Conservation (phyloP, 2,888 invertebrate species). For the Drepanosiphum platanoidis region DNA sequence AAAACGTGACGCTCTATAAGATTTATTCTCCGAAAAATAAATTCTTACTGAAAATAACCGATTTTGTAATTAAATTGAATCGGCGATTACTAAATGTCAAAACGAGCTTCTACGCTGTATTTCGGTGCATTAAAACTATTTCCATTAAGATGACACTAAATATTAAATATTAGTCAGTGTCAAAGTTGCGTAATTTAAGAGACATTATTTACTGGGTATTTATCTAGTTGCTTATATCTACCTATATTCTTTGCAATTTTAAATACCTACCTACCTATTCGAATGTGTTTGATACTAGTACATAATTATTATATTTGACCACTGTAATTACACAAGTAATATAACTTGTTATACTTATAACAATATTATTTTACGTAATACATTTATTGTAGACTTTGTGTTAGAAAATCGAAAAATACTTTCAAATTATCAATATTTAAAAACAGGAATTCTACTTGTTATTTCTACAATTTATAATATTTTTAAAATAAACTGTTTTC, state of each 20-base stretch:
- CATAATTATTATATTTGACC: background rate
- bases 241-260: background rate
- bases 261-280: too few species aligned
- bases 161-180: background rate
- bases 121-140: background rate
- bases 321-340: too few species aligned
- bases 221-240: background rate
- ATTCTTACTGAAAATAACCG: background rate
- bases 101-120: background rate
- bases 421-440: too few species aligned
- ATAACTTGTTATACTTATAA: too few species aligned
- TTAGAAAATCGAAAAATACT: too few species aligned
- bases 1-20: background rate
- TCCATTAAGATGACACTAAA: constrained; percentile 8
- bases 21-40: background rate
- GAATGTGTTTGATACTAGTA: too few species aligned
- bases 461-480: too few species aligned
- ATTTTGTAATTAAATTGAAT: constrained; percentile 28
- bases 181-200: background rate
- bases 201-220: background rate
- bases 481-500: too few species aligned
- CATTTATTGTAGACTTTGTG: too few species aligned
- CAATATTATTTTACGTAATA: too few species aligned
- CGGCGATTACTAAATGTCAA: background rate
- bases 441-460: too few species aligned